Evolutionary conservation across 53 echinoderm and acorn worm species (phyloP).

Genomic region (Actinopyga echinites): DNA sequence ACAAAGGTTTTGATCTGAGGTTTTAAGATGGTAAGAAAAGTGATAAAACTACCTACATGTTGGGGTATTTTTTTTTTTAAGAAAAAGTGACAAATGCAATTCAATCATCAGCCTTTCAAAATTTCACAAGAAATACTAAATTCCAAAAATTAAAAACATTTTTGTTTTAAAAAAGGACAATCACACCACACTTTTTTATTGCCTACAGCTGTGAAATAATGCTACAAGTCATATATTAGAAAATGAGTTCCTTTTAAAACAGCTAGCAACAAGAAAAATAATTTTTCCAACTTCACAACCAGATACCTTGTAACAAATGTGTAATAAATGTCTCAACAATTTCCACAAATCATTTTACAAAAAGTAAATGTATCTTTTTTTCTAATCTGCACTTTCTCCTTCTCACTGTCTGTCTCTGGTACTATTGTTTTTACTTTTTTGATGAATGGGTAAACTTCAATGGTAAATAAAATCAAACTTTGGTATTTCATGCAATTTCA

Average conservation of each 20-base stretch:
- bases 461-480: slow-evolving; percentile 30
- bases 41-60: slow-evolving; percentile 31
- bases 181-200: slow-evolving; percentile 31
- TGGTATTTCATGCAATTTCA: slow-evolving; percentile 50
- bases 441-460: slow-evolving; percentile 17
- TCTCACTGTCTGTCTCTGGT: not conserved
- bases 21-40: slow-evolving; percentile 33
- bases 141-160: not conserved
- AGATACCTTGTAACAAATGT: slow-evolving; percentile 1
- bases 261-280: too few relatives aligned
- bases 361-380: too few relatives aligned
- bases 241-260: too few relatives aligned
- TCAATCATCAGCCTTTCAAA: slow-evolving; percentile 31
- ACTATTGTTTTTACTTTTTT: not conserved
- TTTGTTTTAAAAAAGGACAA: slow-evolving; percentile 24
- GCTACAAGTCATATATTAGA: slow-evolving; percentile 18
- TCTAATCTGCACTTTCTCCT: too few relatives aligned
- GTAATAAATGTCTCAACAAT: not conserved
- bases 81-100: slow-evolving; percentile 12
- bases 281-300: not conserved
- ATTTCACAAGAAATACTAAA: slow-evolving; percentile 33
- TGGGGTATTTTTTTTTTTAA: not conserved
- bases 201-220: slow-evolving; percentile 38
- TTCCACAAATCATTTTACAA: not conserved
- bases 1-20: slow-evolving; percentile 8